These are phyloP conservation scores for Poicephalus meyeri DNA, from an alignment of 2,113 vertebrate genomes.

Conservation along the genomic window DNA sequence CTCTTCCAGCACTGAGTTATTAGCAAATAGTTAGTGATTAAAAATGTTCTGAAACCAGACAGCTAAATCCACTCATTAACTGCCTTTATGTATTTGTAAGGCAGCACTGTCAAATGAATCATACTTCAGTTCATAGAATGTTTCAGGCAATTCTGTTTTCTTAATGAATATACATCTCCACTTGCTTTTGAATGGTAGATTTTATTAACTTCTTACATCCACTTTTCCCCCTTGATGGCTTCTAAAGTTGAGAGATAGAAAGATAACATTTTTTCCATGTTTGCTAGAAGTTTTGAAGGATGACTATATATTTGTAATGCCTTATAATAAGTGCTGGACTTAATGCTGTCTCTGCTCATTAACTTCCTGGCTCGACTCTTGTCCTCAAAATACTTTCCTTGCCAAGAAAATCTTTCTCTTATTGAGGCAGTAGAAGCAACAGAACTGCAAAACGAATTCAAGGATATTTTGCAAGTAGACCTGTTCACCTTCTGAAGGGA, in stretches of 20 bases:
- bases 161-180: neutral
- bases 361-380: neutral
- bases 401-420: neutral
- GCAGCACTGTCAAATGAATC: neutral
- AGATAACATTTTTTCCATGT: neutral
- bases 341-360: constrained; percentile 16
- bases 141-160: neutral
- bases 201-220: neutral
- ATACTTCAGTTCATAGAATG: neutral
- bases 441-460: neutral
- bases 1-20: neutral
- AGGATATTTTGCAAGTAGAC: neutral
- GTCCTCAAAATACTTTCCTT: neutral
- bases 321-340: neutral
- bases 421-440: neutral
- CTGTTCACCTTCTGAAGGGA: neutral
- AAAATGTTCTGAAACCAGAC: constrained; percentile 11
- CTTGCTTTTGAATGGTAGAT: neutral
- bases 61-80: neutral
- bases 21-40: constrained; percentile 19
- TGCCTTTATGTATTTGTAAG: neutral
- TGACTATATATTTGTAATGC: neutral
- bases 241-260: neutral
- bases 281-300: neutral
- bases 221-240: neutral